Conservation (phyloP, 2,888 invertebrate genomes). For the Polymixis flavicincta region DNA sequence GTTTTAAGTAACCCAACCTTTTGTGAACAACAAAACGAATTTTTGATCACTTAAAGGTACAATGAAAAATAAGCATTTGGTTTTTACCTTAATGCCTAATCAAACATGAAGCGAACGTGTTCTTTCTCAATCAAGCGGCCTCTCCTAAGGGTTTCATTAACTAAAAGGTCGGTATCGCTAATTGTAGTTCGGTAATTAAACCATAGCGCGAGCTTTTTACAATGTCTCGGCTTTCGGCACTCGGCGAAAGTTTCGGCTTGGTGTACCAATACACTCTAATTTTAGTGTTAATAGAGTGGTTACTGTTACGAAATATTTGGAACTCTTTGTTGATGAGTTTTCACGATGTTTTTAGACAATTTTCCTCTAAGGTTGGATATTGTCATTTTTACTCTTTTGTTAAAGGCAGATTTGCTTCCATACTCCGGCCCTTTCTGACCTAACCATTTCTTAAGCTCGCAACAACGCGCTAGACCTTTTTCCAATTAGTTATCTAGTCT, state of each 20-base stretch:
- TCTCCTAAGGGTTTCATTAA: conserved; percentile 53
- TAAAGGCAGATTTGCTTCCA: neutral
- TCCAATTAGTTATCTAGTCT: conserved; percentile 1
- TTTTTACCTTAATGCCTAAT: conserved; percentile 20
- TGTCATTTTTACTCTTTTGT: conserved; percentile 1
- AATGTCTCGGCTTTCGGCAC: conserved; percentile 35
- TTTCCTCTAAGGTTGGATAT: neutral
- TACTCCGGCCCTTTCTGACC: neutral
- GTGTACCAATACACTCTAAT: conserved; percentile 29
- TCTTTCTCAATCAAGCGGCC: conserved; percentile 42
- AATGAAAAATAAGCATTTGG: conserved; percentile 12
- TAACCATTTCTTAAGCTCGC: neutral
- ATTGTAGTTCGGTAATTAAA: conserved; percentile 64
- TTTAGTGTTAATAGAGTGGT: conserved; percentile 45
- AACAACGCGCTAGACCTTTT: neutral
- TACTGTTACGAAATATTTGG: conserved; percentile 30
- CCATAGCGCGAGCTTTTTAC: conserved; percentile 53
- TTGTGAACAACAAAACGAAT: conserved; percentile 6
- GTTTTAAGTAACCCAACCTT: neutral
- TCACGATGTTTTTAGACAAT: neutral
- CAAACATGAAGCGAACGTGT: conserved; percentile 30
- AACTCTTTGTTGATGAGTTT: conserved; percentile 22
- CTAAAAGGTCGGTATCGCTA: conserved; percentile 48
- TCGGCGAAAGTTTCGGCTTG: conserved; percentile 14
- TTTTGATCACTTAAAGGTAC: conserved; percentile 17